These are phyloP conservation scores for Danio kyathit DNA, from an alignment of 2,797 vertebrate species.

Conservation along the genomic window DNA sequence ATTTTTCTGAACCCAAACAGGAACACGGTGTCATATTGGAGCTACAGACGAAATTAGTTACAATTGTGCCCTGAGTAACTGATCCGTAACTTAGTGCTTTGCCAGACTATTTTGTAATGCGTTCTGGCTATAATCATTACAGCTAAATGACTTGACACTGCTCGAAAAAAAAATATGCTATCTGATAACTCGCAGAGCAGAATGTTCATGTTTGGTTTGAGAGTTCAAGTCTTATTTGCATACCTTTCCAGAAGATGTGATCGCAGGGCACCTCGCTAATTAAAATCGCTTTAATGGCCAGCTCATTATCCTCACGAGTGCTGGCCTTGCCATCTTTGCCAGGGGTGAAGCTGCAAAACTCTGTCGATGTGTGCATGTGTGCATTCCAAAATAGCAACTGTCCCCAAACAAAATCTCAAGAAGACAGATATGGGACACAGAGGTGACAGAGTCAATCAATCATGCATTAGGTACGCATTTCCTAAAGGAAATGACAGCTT, in stretches of 20 bases:
- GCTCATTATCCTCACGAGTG: slow-evolving; percentile 58
- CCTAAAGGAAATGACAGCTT: neutral
- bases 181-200: neutral
- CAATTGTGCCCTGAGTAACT: neutral
- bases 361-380: slow-evolving; percentile 16
- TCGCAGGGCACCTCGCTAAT: slow-evolving; percentile 55
- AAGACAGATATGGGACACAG: slow-evolving; percentile 30
- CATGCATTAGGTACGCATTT: slow-evolving; percentile 17
- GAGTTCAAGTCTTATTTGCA: slow-evolving; percentile 51
- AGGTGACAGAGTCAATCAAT: slow-evolving; percentile 27
- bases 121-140: neutral
- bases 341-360: slow-evolving; percentile 44
- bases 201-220: slow-evolving; percentile 23
- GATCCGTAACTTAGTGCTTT: slow-evolving; percentile 12
- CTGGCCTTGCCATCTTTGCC: slow-evolving; percentile 46
- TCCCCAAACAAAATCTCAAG: slow-evolving; percentile 32
- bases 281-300: slow-evolving; percentile 59
- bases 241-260: slow-evolving; percentile 46
- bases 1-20: neutral
- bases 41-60: neutral
- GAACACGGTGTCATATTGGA: neutral
- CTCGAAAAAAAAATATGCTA: neutral
- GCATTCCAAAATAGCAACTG: slow-evolving; percentile 34
- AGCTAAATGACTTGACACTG: slow-evolving; percentile 8
- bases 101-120: slow-evolving; percentile 26